Conservation (phyloP, 2,888 invertebrate species). For the Drosophila sordidapex region DNA sequence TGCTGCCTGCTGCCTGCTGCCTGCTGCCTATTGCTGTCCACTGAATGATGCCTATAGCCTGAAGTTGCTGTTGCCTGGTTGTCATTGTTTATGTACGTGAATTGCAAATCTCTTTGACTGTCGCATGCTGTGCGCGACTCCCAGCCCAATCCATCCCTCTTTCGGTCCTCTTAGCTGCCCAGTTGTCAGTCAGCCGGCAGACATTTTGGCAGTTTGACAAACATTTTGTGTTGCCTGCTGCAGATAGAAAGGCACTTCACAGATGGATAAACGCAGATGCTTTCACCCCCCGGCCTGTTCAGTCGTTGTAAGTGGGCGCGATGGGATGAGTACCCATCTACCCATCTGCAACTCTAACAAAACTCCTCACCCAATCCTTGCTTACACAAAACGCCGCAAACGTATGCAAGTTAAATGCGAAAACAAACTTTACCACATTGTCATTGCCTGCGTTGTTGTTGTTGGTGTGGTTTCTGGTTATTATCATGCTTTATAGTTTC, state of each 20-base stretch:
- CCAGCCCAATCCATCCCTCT: background rate
- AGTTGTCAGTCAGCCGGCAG: slow-evolving; percentile 42
- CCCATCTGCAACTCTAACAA: slow-evolving; percentile 7
- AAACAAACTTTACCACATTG: slow-evolving; percentile 56
- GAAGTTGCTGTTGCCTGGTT: slow-evolving; percentile 31
- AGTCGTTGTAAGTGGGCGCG: background rate
- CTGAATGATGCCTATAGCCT: slow-evolving; percentile 22
- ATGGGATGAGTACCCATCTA: background rate
- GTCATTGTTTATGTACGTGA: slow-evolving; percentile 73
- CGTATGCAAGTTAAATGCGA: slow-evolving; percentile 55
- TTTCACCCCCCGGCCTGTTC: slow-evolving; percentile 17
- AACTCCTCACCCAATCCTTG: slow-evolving; percentile 16
- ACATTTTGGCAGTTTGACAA: slow-evolving; percentile 69
- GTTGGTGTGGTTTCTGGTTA: slow-evolving; percentile 29
- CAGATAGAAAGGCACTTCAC: slow-evolving; percentile 50
- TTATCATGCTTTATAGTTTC: slow-evolving; percentile 64
- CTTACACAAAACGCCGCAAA: slow-evolving; percentile 23
- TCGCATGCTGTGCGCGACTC: slow-evolving; percentile 17
- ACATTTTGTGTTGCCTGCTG: slow-evolving; percentile 63
- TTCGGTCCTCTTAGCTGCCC: background rate
- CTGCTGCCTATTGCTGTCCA: slow-evolving; percentile 11
- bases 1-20: slow-evolving; percentile 40
- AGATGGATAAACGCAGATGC: slow-evolving; percentile 46
- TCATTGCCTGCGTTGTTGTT: slow-evolving; percentile 33
- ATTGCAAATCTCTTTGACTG: slow-evolving; percentile 65